Evolutionary conservation across 1,140 invertebrate genomes (phyloP).

Genomic region (Lepidotrigona ventralis): DNA sequence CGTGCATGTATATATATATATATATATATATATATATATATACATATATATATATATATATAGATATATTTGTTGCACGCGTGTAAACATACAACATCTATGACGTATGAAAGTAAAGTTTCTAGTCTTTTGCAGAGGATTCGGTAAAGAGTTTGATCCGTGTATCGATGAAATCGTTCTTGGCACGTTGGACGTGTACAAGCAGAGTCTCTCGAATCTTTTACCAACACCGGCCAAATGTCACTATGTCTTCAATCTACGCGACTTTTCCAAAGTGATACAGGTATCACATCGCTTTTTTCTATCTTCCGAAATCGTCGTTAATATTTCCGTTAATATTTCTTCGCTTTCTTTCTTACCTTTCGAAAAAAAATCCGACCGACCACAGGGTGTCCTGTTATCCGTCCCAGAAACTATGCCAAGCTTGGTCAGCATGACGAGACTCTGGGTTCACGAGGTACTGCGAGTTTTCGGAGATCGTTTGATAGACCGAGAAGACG

Average conservation of each 20-base stretch:
- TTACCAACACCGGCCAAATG: slow-evolving; percentile 95
- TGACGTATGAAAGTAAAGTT: neutral
- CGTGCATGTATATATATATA: too few relatives aligned
- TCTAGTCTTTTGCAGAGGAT: slow-evolving; percentile 84
- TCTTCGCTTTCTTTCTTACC: too few relatives aligned
- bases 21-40: too few relatives aligned
- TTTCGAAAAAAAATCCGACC: too few relatives aligned
- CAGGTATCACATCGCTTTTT: slow-evolving; percentile 79
- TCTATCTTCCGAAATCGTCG: too few relatives aligned
- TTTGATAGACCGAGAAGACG: slow-evolving; percentile 90
- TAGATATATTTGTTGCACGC: too few relatives aligned
- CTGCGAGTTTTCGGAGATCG: slow-evolving; percentile 96
- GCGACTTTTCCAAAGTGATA: slow-evolving; percentile 96
- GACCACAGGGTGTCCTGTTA: slow-evolving; percentile 94
- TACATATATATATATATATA: too few relatives aligned
- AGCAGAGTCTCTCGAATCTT: slow-evolving; percentile 89
- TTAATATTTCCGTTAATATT: too few relatives aligned
- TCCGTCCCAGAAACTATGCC: slow-evolving; percentile 96
- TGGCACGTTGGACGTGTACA: slow-evolving; percentile 93
- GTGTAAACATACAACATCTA: too few relatives aligned
- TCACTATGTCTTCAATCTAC: slow-evolving; percentile 96
- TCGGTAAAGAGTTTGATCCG: slow-evolving; percentile 97
- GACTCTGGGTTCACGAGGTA: slow-evolving; percentile 97
- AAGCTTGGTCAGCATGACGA: slow-evolving; percentile 92
- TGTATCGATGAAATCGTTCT: slow-evolving; percentile 93